Evolutionary conservation across 2,113 vertebrate genomes (phyloP).

Genomic region (Sterrhoptilus dennistouni): DNA sequence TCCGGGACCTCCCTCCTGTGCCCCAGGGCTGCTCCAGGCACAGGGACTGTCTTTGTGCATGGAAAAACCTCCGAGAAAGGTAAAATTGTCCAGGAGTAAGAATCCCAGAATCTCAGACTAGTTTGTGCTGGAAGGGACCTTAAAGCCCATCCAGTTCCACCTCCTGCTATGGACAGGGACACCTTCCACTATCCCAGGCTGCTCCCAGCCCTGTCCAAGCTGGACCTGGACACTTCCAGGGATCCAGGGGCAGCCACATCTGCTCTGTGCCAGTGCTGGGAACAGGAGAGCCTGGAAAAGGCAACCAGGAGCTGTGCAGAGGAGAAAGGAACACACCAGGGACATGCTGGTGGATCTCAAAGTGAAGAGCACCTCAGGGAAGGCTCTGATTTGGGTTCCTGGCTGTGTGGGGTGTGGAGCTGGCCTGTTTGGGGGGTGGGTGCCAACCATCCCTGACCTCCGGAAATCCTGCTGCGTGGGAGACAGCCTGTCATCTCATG

Average conservation of each 20-base stretch:
- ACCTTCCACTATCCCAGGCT: fast-evolving
- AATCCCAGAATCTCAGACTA: background rate
- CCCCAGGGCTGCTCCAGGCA: background rate
- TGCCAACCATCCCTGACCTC: background rate
- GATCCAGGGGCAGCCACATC: background rate
- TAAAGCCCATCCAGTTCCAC: background rate
- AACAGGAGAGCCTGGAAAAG: background rate
- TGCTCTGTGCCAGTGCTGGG: background rate
- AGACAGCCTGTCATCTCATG: conserved; percentile 47
- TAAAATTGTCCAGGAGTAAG: fast-evolving
- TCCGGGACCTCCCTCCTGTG: background rate
- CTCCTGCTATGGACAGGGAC: background rate
- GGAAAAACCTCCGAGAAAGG: background rate
- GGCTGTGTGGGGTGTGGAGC: too few relatives aligned
- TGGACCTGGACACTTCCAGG: background rate
- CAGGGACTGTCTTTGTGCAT: fast-evolving
- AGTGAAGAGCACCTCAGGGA: background rate
- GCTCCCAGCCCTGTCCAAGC: fast-evolving
- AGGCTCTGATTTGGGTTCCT: fast-evolving
- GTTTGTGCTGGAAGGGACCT: background rate
- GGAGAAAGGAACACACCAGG: background rate
- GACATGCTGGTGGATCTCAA: fast-evolving
- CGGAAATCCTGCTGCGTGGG: background rate
- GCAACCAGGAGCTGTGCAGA: background rate
- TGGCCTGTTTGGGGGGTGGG: background rate